These are phyloP conservation scores for Cercopithecus diana DNA, from an alignment of 2,797 vertebrate genomes.

Conservation along the genomic window DNA sequence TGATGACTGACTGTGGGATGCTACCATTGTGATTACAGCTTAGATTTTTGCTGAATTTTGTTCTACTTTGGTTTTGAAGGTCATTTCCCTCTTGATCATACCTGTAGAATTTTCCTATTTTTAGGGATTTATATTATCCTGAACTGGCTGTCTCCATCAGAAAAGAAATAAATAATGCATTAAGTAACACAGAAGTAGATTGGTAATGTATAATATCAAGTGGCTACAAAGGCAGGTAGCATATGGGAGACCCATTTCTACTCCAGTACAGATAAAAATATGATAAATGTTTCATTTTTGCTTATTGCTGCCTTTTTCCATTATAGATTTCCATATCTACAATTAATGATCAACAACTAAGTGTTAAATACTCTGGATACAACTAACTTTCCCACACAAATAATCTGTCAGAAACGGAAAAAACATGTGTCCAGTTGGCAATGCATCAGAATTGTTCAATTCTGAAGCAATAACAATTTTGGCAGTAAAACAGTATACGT, in stretches of 20 bases:
- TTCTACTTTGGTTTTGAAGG: not conserved
- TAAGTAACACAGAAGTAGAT: not conserved
- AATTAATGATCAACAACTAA: constrained; percentile 57
- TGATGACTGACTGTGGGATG: not conserved
- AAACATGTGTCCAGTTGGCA: not conserved
- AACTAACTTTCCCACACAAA: constrained; percentile 23
- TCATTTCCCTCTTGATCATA: not conserved
- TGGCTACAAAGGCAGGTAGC: not conserved
- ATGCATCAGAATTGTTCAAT: constrained; percentile 5
- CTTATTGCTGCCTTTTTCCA: not conserved
- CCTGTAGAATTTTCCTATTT: not conserved
- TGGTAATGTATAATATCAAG: not conserved
- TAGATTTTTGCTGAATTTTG: not conserved
- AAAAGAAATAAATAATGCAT: constrained; percentile 52
- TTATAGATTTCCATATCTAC: not conserved
- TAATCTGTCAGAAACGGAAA: constrained; percentile 10
- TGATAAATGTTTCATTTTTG: constrained; percentile 34
- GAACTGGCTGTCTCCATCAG: constrained; percentile 10
- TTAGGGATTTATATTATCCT: constrained; percentile 35
- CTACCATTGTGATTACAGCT: not conserved
- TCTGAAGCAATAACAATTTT: constrained; percentile 50
- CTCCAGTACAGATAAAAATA: not conserved
- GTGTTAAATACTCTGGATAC: constrained; percentile 18
- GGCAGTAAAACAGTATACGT: not conserved
- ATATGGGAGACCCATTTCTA: not conserved